Evolutionary conservation across 1,140 invertebrate species (phyloP).

Genomic region (Cylas formicarius): DNA sequence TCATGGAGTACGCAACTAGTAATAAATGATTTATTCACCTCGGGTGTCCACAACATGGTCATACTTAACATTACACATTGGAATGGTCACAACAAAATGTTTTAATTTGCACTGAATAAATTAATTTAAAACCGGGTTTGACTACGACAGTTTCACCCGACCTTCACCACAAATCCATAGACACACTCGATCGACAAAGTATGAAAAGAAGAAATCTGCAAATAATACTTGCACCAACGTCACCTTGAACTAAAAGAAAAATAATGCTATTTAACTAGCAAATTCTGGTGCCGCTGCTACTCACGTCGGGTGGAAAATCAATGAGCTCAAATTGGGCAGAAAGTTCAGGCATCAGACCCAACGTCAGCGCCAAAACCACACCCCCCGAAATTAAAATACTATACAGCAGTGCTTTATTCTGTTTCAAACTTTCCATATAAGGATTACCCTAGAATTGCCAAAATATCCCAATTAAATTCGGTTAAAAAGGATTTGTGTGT

Average conservation of each 20-base stretch:
- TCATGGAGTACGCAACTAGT: too few relatives aligned
- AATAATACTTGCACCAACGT: conserved; percentile 71
- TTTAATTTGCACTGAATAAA: too few relatives aligned
- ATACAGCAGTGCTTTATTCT: conserved; percentile 90
- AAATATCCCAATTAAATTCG: conserved; percentile 9
- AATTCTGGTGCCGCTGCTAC: conserved; percentile 35
- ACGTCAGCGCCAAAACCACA: conserved; percentile 67
- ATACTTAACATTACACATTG: too few relatives aligned
- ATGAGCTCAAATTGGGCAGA: conserved; percentile 82
- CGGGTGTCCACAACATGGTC: too few relatives aligned
- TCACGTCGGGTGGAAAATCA: conserved; percentile 77
- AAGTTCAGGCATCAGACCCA: conserved; percentile 70
- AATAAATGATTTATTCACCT: too few relatives aligned
- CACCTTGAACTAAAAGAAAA: conserved; percentile 72
- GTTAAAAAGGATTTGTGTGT: conserved; percentile 1
- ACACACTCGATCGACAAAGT: conserved; percentile 74
- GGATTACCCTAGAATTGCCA: conserved; percentile 74
- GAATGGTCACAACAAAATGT: too few relatives aligned
- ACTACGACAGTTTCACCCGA: conserved; percentile 24
- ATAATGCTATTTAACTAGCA: conserved; percentile 33
- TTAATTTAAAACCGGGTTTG: conserved; percentile 7
- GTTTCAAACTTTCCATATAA: conserved; percentile 92
- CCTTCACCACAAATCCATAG: conserved; percentile 70
- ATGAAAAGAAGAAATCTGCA: conserved; percentile 76
- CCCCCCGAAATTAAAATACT: conserved; percentile 70